Conservation (phyloP, 2,888 invertebrate genomes). For the Philaethria dido region DNA sequence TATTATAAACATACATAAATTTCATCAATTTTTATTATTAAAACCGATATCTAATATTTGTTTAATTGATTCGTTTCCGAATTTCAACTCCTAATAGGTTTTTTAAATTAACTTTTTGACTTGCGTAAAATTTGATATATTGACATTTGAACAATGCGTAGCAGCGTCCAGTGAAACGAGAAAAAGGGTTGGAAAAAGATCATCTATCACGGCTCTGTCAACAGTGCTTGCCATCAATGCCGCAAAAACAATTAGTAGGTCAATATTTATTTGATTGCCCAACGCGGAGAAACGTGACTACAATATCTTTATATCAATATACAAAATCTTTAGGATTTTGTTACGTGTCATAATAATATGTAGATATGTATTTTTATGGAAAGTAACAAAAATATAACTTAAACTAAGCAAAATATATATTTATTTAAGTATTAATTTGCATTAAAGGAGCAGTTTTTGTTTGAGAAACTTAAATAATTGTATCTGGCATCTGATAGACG, state of each 20-base stretch:
- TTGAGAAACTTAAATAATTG: no score
- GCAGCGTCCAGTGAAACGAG: slow-evolving; percentile 42
- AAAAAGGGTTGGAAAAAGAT: slow-evolving; percentile 69
- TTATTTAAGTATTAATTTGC: no score
- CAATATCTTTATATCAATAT: background rate
- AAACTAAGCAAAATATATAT: no score
- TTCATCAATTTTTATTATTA: background rate
- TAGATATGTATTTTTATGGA: background rate
- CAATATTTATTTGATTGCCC: slow-evolving; percentile 80
- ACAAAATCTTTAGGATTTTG: background rate
- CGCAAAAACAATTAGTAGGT: slow-evolving; percentile 81
- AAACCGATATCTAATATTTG: background rate
- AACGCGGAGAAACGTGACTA: slow-evolving; percentile 42
- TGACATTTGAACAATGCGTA: slow-evolving; percentile 47
- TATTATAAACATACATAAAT: background rate
- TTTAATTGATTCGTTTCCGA: slow-evolving; percentile 2
- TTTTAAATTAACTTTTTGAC: slow-evolving; percentile 27
- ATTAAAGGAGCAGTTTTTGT: no score
- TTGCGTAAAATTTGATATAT: slow-evolving; percentile 46
- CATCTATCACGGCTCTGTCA: slow-evolving; percentile 79
- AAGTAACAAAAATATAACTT: no score
- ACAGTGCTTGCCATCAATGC: slow-evolving; percentile 72
- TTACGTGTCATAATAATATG: background rate
- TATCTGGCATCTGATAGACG: no score
- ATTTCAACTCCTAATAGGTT: slow-evolving; percentile 18